Conservation (phyloP, 2,888 invertebrate genomes). For the Drosophila anomalipes region DNA sequence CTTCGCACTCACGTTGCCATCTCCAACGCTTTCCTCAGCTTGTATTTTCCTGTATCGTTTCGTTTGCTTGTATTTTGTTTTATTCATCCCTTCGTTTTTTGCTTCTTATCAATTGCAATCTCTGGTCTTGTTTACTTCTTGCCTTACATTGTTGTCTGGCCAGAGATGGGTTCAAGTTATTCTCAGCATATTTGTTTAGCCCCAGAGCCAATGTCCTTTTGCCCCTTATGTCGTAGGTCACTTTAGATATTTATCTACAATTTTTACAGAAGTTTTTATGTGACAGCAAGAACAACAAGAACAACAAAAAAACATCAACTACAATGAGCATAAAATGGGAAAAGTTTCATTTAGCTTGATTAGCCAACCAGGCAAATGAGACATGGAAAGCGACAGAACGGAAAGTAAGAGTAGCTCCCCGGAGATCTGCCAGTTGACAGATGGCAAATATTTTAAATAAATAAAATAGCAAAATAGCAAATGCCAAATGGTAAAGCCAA, state of each 20-base stretch:
- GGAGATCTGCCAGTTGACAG: constrained; percentile 39
- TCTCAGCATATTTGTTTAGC: constrained; percentile 30
- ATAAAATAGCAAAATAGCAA: constrained; percentile 27
- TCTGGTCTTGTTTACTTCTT: constrained; percentile 33
- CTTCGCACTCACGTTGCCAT: constrained; percentile 24
- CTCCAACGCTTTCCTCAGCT: constrained; percentile 13
- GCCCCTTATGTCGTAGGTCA: constrained; percentile 41
- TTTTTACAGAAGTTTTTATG: constrained; percentile 41
- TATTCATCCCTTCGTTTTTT: constrained; percentile 1
- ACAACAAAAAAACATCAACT: constrained; percentile 26
- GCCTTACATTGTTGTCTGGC: constrained; percentile 39
- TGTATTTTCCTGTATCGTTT: constrained; percentile 24
- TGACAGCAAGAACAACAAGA: constrained; percentile 29
- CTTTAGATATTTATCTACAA: constrained; percentile 54
- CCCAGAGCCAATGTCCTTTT: constrained; percentile 34
- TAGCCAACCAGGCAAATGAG: constrained; percentile 24
- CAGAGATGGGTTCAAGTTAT: constrained; percentile 34
- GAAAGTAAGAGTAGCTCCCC: constrained; percentile 7
- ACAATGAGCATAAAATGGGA: constrained; percentile 41
- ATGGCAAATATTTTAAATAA: constrained; percentile 18
- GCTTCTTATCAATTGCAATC: constrained; percentile 54
- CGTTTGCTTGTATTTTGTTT: constrained; percentile 14
- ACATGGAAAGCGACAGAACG: neutral
- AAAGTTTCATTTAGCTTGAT: constrained; percentile 60
- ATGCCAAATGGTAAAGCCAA: constrained; percentile 22